A percentile compares a stretch with the other conserved stretches of the same genome.
These are phyloP conservation scores for Cephus sareptanus DNA, from an alignment of 2,888 invertebrate genomes.

Conservation along the genomic window DNA sequence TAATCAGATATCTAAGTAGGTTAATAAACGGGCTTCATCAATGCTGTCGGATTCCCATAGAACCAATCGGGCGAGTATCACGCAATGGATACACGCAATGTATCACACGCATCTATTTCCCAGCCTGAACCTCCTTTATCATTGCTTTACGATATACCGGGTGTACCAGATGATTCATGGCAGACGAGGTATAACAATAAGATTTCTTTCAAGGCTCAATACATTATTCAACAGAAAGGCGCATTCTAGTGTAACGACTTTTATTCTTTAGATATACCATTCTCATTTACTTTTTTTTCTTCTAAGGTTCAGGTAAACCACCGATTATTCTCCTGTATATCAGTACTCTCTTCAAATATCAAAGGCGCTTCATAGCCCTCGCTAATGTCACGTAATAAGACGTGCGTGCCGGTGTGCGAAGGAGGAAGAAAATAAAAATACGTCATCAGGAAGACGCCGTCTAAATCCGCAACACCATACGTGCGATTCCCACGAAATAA, in stretches of 20 bases:
- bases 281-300: background rate
- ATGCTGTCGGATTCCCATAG: slow-evolving; percentile 57
- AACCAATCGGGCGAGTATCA: slow-evolving; percentile 56
- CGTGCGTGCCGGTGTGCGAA: slow-evolving; percentile 30
- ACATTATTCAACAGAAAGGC: background rate
- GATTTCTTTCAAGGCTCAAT: background rate
- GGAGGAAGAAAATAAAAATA: slow-evolving; percentile 47
- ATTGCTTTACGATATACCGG: slow-evolving; percentile 2
- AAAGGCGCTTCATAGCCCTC: slow-evolving; percentile 10
- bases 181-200: background rate
- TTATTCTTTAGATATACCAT: background rate
- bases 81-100: slow-evolving; percentile 49
- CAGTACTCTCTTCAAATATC: background rate
- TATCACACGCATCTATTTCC: slow-evolving; percentile 42
- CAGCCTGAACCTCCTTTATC: background rate
- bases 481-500: slow-evolving; percentile 53
- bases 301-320: background rate
- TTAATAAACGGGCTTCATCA: slow-evolving; percentile 60
- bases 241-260: background rate
- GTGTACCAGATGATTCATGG: slow-evolving; percentile 3
- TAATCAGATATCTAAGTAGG: slow-evolving; percentile 54
- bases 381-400: slow-evolving; percentile 14
- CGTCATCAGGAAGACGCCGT: slow-evolving; percentile 35
- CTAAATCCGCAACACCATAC: slow-evolving; percentile 39
- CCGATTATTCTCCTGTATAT: background rate